Percentiles rank a stretch among this genome's conserved stretches.
Conservation (phyloP, 2,888 invertebrate species). For the Pyrocoelia pectoralis region DNA sequence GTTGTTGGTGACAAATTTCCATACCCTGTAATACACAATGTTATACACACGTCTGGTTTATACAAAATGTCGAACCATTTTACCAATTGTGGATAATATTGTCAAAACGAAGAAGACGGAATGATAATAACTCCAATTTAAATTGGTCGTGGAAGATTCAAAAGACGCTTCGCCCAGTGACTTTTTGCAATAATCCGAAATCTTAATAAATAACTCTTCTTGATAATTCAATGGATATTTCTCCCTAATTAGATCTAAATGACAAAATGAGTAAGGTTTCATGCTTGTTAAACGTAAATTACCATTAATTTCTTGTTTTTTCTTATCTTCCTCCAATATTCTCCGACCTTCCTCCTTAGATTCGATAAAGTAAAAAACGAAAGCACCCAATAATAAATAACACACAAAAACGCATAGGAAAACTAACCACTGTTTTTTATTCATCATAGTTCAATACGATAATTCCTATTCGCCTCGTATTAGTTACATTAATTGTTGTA, state of each 20-base stretch:
- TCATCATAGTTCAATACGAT: slow-evolving; percentile 71
- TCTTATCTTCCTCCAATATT: slow-evolving; percentile 65
- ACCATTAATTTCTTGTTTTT: slow-evolving; percentile 77
- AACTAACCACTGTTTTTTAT: slow-evolving; percentile 80
- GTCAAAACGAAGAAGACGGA: slow-evolving; percentile 92
- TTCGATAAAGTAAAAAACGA: slow-evolving; percentile 84
- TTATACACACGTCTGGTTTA: neutral
- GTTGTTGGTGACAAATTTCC: slow-evolving; percentile 90
- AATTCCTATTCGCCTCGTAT: too few relatives aligned
- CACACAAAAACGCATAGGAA: slow-evolving; percentile 68
- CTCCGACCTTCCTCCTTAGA: slow-evolving; percentile 72
- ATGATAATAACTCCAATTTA: slow-evolving; percentile 89
- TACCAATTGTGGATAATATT: slow-evolving; percentile 92
- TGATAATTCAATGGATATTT: slow-evolving; percentile 18
- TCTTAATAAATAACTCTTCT: slow-evolving; percentile 12
- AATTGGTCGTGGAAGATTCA: slow-evolving; percentile 65
- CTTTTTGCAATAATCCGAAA: slow-evolving; percentile 72
- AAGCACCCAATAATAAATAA: slow-evolving; percentile 82
- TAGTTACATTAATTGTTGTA: neutral
- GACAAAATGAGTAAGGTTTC: too few relatives aligned
- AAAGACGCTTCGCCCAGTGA: slow-evolving; percentile 67
- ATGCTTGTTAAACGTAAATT: too few relatives aligned
- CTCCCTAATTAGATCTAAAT: slow-evolving; percentile 11
- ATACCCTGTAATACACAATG: slow-evolving; percentile 69
- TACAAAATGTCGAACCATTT: slow-evolving; percentile 43